Evolutionary conservation across 1,140 invertebrate species (phyloP).

Genomic region (Drosophila teissieri): DNA sequence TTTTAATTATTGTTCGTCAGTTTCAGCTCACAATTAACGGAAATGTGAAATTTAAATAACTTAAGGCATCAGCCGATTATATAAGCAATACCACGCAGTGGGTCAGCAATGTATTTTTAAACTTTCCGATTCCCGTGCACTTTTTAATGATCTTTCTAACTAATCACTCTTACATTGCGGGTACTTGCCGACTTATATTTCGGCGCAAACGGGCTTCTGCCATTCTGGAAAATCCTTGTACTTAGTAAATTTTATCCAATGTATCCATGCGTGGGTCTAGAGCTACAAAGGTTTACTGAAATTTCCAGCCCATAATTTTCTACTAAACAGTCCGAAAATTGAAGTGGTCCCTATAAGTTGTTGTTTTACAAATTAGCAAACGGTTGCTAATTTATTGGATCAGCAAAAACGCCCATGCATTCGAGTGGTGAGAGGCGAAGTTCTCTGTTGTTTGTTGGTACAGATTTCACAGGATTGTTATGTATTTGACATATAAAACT

Average conservation of each 20-base stretch:
- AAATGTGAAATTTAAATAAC: conserved; percentile 69
- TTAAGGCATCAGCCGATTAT: conserved; percentile 56
- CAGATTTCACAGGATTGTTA: conserved; percentile 2
- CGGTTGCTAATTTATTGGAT: conserved; percentile 61
- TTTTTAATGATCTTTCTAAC: conserved; percentile 5
- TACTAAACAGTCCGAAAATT: conserved; percentile 46
- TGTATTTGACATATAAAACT: not conserved
- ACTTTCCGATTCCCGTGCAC: not conserved
- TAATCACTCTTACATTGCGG: conserved; percentile 69
- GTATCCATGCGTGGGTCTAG: conserved; percentile 54
- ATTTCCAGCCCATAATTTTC: conserved; percentile 37
- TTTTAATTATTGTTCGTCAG: conserved; percentile 45
- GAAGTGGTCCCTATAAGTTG: conserved; percentile 58
- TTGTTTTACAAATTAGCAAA: conserved; percentile 67
- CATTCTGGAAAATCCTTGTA: conserved; percentile 44
- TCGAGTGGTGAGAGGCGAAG: conserved; percentile 14
- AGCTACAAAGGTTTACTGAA: conserved; percentile 48
- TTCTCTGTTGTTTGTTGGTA: conserved; percentile 36
- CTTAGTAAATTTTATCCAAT: conserved; percentile 14
- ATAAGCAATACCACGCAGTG: conserved; percentile 45
- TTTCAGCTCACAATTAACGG: conserved; percentile 66
- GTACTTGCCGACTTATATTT: conserved; percentile 75
- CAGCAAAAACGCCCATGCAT: conserved; percentile 54
- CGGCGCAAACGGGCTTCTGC: conserved; percentile 73
- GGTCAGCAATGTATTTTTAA: conserved; percentile 35